Base-by-base conservation (phyloP, 2,113 vertebrate genomes). In the Barnardius zonarius region DNA sequence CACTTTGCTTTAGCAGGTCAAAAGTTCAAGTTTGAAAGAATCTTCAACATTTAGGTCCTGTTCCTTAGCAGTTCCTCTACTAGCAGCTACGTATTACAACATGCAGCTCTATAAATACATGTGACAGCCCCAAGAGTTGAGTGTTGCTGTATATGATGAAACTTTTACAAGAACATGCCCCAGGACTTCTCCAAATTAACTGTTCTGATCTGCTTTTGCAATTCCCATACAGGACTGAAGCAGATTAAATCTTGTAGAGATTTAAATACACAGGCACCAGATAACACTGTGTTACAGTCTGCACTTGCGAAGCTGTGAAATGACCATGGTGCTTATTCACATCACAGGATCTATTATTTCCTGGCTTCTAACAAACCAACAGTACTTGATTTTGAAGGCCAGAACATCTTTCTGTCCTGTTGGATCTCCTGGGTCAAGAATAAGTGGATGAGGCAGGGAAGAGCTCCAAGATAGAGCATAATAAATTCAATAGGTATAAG, bases 111-210 rank as follows among this genome's bases (percentile, higher is more conserved):
- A 74, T 64, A 92, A 95, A 92, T 82, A 93, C 0, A 8, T 16
- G 64, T 74, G 46, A 49, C 64, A 86, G 51, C 51, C 54, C 33
- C n/a, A 63, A 6, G 7, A 76, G 17, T 14, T 83, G 70, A 83
- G 31, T 75, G 41, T 55, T 82, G 64, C 1, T 2, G 63, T 52
- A 19, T 57, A 44, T 54, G 43, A 70, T 3, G 31, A 63, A 80
- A 81, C n/a, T 63, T 92, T 46, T 43, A 86, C 86, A 84, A 70
- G 55, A 81, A 83, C 4, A 2, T 77, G 52, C 49, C 46, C 43
- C 49, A 70, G 55, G 41, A 83, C 86, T 96, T 95, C 83, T 55
- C 73, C 62, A 83, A 92, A 80, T 83, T 52, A 83, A 80, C 63
- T 63, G 31, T 37, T 80, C 68, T 59, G 63, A 93, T 37, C 33